These are phyloP conservation scores for Catocala nupta DNA, from an alignment of 2,888 invertebrate genomes.

Conservation along the genomic window DNA sequence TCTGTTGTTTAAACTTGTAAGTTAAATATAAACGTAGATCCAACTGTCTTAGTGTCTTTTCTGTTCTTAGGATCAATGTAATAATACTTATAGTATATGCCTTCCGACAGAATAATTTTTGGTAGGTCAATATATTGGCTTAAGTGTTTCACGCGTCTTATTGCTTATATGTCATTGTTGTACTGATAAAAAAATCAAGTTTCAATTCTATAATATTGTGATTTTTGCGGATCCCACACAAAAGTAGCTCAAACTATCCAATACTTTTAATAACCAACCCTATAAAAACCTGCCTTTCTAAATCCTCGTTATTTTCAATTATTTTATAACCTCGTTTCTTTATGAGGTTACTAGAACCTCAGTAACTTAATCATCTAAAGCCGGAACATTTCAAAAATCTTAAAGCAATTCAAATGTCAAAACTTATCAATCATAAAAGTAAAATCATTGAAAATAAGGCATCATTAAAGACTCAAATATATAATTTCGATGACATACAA, in stretches of 20 bases:
- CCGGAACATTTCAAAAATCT: neutral
- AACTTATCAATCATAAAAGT: neutral
- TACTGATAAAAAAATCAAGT: no score
- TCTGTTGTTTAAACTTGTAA: conserved; percentile 1
- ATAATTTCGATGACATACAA: neutral
- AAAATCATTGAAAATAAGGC: conserved; percentile 1
- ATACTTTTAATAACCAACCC: neutral
- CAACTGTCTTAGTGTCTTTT: no score
- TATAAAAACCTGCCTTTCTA: conserved; percentile 10
- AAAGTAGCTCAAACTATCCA: no score
- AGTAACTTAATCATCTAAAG: conserved; percentile 3
- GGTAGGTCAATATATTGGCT: no score
- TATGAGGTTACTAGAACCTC: conserved; percentile 6
- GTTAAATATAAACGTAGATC: neutral
- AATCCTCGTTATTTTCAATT: neutral
- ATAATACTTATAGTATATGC: no score
- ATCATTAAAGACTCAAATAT: neutral
- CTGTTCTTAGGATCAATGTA: no score
- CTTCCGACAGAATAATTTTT: no score
- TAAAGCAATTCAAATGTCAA: conserved; percentile 7
- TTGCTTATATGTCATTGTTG: no score
- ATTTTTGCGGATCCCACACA: no score
- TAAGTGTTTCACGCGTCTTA: no score
- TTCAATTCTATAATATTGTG: no score
- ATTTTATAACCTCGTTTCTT: no score